phyloP scores from a whole-genome alignment of 2,888 invertebrate species.

The Pammene aurita region DNA sequence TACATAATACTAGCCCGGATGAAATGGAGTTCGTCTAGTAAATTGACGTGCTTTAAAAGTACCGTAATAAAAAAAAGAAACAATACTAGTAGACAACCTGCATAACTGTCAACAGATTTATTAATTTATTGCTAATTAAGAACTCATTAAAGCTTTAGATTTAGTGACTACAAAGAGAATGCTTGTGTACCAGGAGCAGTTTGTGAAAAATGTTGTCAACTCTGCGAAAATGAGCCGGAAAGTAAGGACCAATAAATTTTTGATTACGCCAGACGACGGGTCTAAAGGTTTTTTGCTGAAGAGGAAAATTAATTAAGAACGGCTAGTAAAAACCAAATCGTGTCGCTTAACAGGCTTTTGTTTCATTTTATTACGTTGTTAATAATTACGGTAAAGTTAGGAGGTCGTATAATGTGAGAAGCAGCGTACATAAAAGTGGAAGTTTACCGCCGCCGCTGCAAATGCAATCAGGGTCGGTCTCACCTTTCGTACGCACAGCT shows the following conservation, averaged over 20 bases:
- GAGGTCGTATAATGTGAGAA: constrained; percentile 8
- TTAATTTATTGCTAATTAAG: too few relatives aligned
- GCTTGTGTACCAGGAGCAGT: background rate
- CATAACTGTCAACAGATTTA: too few relatives aligned
- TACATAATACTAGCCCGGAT: too few relatives aligned
- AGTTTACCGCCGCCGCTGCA: constrained; percentile 7
- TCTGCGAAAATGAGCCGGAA: constrained; percentile 19
- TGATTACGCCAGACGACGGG: constrained; percentile 33
- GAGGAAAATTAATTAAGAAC: constrained; percentile 35
- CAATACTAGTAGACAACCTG: too few relatives aligned
- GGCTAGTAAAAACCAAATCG: constrained; percentile 25
- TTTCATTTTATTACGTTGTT: constrained; percentile 28
- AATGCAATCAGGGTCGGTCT: constrained; percentile 21
- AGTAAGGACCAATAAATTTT: constrained; percentile 35
- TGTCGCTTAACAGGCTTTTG: constrained; percentile 25
- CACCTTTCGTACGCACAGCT: constrained; percentile 32
- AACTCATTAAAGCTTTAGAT: background rate
- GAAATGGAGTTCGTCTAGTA: too few relatives aligned
- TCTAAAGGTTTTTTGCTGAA: constrained; percentile 27
- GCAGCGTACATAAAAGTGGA: constrained; percentile 2
- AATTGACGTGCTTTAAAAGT: too few relatives aligned
- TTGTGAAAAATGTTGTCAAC: constrained; percentile 16
- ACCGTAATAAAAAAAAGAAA: too few relatives aligned
- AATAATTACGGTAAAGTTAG: constrained; percentile 18
- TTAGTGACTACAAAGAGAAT: background rate